Base-by-base conservation (phyloP, 2,888 invertebrate genomes). In the Amorpha juglandis region DNA sequence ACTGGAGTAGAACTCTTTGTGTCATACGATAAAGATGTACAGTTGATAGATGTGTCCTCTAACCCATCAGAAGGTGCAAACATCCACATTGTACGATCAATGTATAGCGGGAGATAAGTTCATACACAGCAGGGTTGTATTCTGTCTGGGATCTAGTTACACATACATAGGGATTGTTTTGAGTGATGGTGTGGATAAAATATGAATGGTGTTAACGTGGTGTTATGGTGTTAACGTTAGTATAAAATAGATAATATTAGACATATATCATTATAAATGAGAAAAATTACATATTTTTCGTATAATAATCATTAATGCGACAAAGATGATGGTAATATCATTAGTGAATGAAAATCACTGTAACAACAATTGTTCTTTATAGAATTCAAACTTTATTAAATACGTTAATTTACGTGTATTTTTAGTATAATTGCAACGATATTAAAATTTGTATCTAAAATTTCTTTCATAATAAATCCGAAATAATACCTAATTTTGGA, bases 21-120 rank as follows among this genome's bases (percentile, higher is more conserved):
- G 80, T 84, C 80, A 79, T 78, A 70, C 76, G 78, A 76, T 74
- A 71, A 73, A 78, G 81, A 83, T 80, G 78, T 84, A 82, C 72
- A 78, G 74, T 71, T 77, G 74, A 82, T 76, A 77, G 80, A 82
- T 79, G 73, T 68, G 79, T 70, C 75, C 74, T 68, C 69, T 64
- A 52, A 64, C 55, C 47, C 62, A 48, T 58, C 66, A 73, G 67
- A 69, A 74, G 70, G 70, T 71, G 68, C 63, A 38, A 68, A 53
- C 45, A 63, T 27, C 55, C 63, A 58, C 64, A 67, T 64, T 69
- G 55, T 63, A 62, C 63, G 63, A 67, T 66, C 63, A 65, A 67
- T 68, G 58, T 58, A 63, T 67, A 53, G 63, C 69, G 51, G 33
- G 16, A 63, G 27, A 68, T 63, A 35, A 48, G 38, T 62, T 48